Evolutionary conservation across 2,113 vertebrate genomes (phyloP).

Genomic region (Axis porcinus): DNA sequence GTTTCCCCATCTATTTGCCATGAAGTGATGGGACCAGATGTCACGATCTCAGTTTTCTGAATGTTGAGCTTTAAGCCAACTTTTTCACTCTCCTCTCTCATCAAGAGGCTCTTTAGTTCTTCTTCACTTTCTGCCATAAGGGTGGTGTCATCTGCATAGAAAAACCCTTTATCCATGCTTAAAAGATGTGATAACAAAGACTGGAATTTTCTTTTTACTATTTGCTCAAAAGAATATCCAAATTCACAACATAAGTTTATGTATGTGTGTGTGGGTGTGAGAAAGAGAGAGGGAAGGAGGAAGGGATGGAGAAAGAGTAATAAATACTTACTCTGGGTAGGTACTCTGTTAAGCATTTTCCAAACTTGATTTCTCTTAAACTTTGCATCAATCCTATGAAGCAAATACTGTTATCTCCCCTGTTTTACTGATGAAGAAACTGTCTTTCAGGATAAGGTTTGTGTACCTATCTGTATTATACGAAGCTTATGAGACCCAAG

Average conservation of each 20-base stretch:
- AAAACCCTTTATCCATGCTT: not conserved
- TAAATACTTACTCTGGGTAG: not conserved
- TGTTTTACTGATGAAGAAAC: not conserved
- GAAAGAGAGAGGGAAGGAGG: not conserved
- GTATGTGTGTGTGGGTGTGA: not conserved
- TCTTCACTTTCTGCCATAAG: too few species aligned
- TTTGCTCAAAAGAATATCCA: not conserved
- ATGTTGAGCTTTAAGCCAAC: too few species aligned
- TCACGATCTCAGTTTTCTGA: too few species aligned
- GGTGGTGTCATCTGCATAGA: not conserved
- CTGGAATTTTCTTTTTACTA: not conserved
- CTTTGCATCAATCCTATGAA: not conserved
- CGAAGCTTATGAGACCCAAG: not conserved
- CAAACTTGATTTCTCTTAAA: not conserved
- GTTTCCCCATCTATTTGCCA: too few species aligned
- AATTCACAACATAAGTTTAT: not conserved
- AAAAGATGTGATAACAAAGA: not conserved
- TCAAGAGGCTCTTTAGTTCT: too few species aligned
- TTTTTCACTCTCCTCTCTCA: too few species aligned
- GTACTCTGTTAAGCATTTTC: not conserved
- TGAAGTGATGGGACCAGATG: too few species aligned
- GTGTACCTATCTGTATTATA: not conserved
- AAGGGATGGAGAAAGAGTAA: not conserved
- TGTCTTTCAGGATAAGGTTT: not conserved
- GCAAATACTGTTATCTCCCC: not conserved